Conservation (phyloP, 2,113 vertebrate species). For the Channa argus region DNA sequence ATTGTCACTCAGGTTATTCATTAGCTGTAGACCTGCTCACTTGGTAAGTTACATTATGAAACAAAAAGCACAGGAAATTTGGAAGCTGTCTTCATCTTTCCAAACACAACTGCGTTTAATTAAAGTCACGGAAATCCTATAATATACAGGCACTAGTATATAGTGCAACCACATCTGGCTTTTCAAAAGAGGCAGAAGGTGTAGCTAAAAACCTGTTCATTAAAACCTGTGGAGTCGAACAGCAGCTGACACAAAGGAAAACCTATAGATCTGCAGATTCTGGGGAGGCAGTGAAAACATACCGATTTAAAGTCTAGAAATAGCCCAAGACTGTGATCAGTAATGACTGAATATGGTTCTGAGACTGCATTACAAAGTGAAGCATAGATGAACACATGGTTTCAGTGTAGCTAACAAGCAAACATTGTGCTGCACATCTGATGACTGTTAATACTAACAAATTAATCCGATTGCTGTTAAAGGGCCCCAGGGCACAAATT, state of each 20-base stretch:
- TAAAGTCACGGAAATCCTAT: not conserved
- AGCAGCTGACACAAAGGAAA: constrained; percentile 61
- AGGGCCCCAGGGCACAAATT: too few relatives aligned
- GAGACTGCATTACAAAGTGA: constrained; percentile 11
- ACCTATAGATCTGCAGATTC: constrained; percentile 55
- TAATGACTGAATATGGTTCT: constrained; percentile 44
- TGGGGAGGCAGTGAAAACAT: constrained; percentile 33
- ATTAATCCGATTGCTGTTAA: too few relatives aligned
- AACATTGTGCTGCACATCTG: too few relatives aligned
- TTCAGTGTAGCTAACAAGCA: too few relatives aligned
- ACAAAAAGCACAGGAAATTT: too few relatives aligned
- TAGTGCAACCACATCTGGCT: constrained; percentile 38
- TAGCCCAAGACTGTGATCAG: constrained; percentile 65
- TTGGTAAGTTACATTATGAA: too few relatives aligned
- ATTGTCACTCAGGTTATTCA: too few relatives aligned
- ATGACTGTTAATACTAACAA: too few relatives aligned
- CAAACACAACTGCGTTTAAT: not conserved
- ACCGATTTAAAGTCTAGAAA: constrained; percentile 60
- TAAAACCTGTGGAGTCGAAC: constrained; percentile 15
- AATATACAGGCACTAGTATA: not conserved
- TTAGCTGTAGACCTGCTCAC: too few relatives aligned
- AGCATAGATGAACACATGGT: too few relatives aligned
- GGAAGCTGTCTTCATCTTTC: too few relatives aligned
- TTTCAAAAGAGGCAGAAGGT: constrained; percentile 23
- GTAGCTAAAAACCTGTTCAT: constrained; percentile 24